phyloP scores from a whole-genome alignment of 2,113 vertebrate species.

The Smithornis capensis region DNA sequence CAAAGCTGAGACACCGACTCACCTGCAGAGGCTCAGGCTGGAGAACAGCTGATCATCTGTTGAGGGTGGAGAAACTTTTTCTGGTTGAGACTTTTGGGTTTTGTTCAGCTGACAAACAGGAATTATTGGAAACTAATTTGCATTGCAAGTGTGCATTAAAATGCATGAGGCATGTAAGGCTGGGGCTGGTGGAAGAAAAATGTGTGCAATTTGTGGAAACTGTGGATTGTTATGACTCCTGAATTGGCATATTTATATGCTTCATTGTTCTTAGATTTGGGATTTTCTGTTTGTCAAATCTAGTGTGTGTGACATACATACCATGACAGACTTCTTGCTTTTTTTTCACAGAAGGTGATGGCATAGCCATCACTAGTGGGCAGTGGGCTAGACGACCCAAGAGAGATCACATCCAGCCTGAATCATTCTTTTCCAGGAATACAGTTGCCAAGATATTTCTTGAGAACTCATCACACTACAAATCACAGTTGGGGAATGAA shows the following conservation, averaged over 20 bases:
- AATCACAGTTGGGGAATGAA: not conserved
- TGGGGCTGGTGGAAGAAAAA: conserved; percentile 49
- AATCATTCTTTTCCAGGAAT: not conserved
- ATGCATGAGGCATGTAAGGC: conserved; percentile 24
- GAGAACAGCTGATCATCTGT: not conserved
- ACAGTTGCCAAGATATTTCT: not conserved
- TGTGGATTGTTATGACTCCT: conserved; percentile 56
- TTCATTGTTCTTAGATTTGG: conserved; percentile 45
- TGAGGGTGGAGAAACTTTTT: not conserved
- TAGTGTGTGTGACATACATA: not conserved
- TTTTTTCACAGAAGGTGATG: not conserved
- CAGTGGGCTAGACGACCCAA: not conserved
- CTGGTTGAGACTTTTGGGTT: not conserved
- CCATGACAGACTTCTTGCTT: not conserved
- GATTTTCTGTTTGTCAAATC: conserved; percentile 46
- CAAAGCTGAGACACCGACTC: not conserved
- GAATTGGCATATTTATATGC: conserved; percentile 56
- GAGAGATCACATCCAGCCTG: not conserved
- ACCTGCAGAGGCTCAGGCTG: not conserved
- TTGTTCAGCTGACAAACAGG: conserved; percentile 36
- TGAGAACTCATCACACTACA: conserved; percentile 10
- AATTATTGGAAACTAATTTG: conserved; percentile 43
- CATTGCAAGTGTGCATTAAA: conserved; percentile 60
- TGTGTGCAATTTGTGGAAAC: conserved; percentile 36
- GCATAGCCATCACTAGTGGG: not conserved